Base-by-base conservation (phyloP, 1,140 invertebrate genomes). In the Panagrolaimus sp. region DNA sequence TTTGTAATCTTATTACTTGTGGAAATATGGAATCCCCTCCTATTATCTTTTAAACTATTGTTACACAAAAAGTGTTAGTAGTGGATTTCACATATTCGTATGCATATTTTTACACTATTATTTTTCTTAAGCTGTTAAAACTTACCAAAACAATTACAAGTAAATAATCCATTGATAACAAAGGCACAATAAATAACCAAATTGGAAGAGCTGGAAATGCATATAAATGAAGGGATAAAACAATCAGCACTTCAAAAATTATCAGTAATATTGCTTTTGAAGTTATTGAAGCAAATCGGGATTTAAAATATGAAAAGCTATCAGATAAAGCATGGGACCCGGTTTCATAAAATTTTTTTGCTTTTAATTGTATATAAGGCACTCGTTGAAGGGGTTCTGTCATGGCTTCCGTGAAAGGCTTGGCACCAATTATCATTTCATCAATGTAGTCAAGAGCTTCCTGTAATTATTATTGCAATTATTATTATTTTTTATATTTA, bases 391-490 rank as follows among this genome's bases (percentile, higher is more conserved):
- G 69, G 9, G 80, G 80, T 4, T 69, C 70, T 24, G 70, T 48
- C 38, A 81, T 48, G 0, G 79, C 80, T 12, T 77, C 67, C 8
- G 21, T 28, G 73, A 77, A 77, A 10, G 64, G 66, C 67, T 80
- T 82, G n/a, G 75, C 69, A 21, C 81, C 78, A n/a, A 82, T 81
- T 28, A 82, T 80, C 65, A 80, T 82, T 44, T 79, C 79, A 44
- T 82, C 80, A 8, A 82, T 83, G 68, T 77, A 82, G 32, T 82
- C 77, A 3, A 82, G 52, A n/a, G 80, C 79, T 17, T 81, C 76
- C 63, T 78, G 48, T 43, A 77, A 28, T 73, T 47, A 28, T 63
- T 17, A 52, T 24, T n/a, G n/a, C n/a, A n/a, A n/a, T 52, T 4
- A 52, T 52, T 58, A n/a, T 4, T 38, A 7, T 4, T 38, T 38